Conservation (phyloP, 2,888 invertebrate species). For the Hypsopygia costalis region DNA sequence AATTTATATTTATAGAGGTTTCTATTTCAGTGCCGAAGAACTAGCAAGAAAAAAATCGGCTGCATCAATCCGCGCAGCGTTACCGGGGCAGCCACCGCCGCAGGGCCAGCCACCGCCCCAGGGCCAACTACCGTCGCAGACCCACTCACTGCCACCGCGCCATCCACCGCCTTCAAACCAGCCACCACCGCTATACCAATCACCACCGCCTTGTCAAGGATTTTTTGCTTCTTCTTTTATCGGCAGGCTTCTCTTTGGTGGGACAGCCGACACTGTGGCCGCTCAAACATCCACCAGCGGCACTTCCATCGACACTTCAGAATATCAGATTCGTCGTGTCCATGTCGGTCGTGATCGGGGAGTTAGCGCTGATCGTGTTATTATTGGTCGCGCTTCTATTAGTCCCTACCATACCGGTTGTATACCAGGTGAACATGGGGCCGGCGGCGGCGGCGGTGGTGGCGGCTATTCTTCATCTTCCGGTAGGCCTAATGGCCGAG, state of each 20-base stretch:
- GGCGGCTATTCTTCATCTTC: too few species aligned
- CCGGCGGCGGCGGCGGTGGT: neutral
- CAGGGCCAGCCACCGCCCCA: too few species aligned
- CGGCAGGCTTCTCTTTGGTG: neutral
- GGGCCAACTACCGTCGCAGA: too few species aligned
- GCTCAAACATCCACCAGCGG: neutral
- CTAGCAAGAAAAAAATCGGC: neutral
- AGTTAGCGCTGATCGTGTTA: neutral
- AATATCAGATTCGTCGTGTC: neutral
- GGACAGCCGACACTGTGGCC: neutral
- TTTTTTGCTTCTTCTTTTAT: neutral
- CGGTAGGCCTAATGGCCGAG: too few species aligned
- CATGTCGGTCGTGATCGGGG: neutral
- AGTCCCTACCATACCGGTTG: neutral
- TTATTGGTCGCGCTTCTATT: neutral
- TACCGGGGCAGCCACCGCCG: neutral
- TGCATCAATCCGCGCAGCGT: neutral
- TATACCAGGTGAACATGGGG: neutral
- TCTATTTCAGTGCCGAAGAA: slow-evolving; percentile 36
- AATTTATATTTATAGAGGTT: neutral
- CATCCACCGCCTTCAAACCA: neutral
- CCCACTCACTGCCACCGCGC: neutral
- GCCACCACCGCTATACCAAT: too few species aligned
- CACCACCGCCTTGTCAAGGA: neutral
- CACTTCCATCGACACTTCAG: neutral